These are phyloP conservation scores for Malurus cyaneus DNA, from an alignment of 2,113 vertebrate species.

Conservation along the genomic window DNA sequence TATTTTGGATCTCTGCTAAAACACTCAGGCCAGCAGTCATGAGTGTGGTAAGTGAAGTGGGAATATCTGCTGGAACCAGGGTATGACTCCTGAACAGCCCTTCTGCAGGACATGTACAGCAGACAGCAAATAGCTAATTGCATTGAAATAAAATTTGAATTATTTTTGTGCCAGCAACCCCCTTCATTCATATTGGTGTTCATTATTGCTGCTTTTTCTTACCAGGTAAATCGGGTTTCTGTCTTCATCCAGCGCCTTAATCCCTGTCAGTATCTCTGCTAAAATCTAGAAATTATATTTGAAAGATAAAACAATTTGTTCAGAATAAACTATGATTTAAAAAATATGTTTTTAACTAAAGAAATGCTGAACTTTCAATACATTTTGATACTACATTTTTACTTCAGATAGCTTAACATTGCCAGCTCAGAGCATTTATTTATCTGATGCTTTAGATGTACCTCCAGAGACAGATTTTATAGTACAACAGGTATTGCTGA, in stretches of 20 bases:
- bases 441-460: neutral
- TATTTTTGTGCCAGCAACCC: neutral
- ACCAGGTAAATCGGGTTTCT: slow-evolving; percentile 75
- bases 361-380: neutral
- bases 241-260: slow-evolving; percentile 70
- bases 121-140: neutral
- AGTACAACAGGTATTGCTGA: neutral
- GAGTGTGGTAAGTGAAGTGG: neutral
- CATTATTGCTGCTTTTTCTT: slow-evolving; percentile 8
- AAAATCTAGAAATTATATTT: slow-evolving; percentile 66
- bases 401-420: neutral
- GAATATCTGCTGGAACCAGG: neutral
- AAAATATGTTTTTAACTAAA: neutral
- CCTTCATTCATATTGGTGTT: neutral
- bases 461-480: neutral
- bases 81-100: neutral
- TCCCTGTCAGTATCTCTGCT: slow-evolving; percentile 75
- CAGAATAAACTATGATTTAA: neutral
- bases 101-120: neutral
- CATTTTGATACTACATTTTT: neutral
- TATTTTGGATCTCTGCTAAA: neutral
- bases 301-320: neutral
- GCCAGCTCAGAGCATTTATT: neutral
- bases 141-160: neutral
- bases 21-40: neutral